Conservation (phyloP, 2,888 invertebrate genomes). For the Philaethria dido region DNA sequence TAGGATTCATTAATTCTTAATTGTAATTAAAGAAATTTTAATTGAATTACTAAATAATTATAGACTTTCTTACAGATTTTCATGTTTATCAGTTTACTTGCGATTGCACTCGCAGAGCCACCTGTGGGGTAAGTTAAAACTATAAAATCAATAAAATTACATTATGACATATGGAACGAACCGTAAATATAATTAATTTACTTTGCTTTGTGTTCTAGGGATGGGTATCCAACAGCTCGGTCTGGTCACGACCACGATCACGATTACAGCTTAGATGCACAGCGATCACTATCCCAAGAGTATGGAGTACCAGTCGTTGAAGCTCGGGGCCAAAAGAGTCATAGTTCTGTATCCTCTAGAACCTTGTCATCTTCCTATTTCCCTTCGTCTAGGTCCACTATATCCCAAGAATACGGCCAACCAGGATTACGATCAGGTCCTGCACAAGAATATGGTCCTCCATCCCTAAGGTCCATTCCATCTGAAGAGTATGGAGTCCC, state of each 20-base stretch:
- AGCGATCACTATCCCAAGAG: constrained; percentile 51
- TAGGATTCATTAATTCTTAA: background rate
- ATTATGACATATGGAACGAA: no score
- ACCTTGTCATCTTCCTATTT: constrained; percentile 35
- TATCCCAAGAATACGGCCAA: constrained; percentile 50
- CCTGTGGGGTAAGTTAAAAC: constrained; percentile 64
- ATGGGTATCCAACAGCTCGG: constrained; percentile 61
- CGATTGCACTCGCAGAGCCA: constrained; percentile 62
- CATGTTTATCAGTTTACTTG: constrained; percentile 57
- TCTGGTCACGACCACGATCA: constrained; percentile 49
- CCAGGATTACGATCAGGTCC: constrained; percentile 47
- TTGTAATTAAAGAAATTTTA: background rate
- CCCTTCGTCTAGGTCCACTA: constrained; percentile 36
- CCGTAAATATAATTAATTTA: background rate
- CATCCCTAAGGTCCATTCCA: constrained; percentile 41
- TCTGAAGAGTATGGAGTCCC: constrained; percentile 55
- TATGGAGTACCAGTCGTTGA: constrained; percentile 52
- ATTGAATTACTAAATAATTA: background rate
- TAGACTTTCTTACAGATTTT: constrained; percentile 58
- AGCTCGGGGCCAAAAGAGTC: constrained; percentile 35
- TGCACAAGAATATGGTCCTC: constrained; percentile 47
- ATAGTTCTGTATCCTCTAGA: constrained; percentile 22
- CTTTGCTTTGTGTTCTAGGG: constrained; percentile 51
- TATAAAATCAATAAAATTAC: background rate
- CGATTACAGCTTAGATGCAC: constrained; percentile 42